These are phyloP conservation scores for Tigriopus japonicus DNA, from an alignment of 1,140 invertebrate genomes.

Conservation along the genomic window DNA sequence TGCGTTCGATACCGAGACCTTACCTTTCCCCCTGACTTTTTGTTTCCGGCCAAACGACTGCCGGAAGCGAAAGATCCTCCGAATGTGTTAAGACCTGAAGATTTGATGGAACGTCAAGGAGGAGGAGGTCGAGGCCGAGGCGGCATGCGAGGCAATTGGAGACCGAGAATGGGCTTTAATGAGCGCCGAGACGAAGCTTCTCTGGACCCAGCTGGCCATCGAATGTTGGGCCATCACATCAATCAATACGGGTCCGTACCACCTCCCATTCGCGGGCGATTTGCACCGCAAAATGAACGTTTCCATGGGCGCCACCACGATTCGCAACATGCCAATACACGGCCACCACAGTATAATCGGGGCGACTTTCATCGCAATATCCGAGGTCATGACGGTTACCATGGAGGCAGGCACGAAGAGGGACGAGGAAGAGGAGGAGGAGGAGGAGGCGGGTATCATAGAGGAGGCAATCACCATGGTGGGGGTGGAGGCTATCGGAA, in stretches of 20 bases:
- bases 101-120: conserved; percentile 29
- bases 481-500: conserved; percentile 8
- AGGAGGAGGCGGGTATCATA: neutral
- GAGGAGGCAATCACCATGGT: neutral
- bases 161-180: conserved; percentile 49
- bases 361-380: conserved; percentile 1
- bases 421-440: neutral
- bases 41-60: conserved; percentile 55
- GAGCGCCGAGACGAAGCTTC: conserved; percentile 24
- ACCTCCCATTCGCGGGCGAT: conserved; percentile 11
- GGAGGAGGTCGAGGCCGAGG: conserved; percentile 18
- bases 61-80: conserved; percentile 43
- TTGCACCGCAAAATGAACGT: conserved; percentile 3
- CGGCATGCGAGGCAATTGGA: conserved; percentile 33
- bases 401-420: neutral
- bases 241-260: conserved; percentile 16
- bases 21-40: conserved; percentile 45
- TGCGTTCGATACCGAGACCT: conserved; percentile 47
- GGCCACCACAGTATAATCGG: neutral
- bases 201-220: neutral
- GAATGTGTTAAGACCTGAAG: conserved; percentile 54
- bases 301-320: conserved; percentile 11
- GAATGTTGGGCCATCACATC: conserved; percentile 2
- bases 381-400: neutral
- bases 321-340: neutral